A percentile compares a stretch with the other conserved stretches of the same genome.
phyloP scores from a whole-genome alignment of 2,113 vertebrate species.

The Dasyornis broadbenti region DNA sequence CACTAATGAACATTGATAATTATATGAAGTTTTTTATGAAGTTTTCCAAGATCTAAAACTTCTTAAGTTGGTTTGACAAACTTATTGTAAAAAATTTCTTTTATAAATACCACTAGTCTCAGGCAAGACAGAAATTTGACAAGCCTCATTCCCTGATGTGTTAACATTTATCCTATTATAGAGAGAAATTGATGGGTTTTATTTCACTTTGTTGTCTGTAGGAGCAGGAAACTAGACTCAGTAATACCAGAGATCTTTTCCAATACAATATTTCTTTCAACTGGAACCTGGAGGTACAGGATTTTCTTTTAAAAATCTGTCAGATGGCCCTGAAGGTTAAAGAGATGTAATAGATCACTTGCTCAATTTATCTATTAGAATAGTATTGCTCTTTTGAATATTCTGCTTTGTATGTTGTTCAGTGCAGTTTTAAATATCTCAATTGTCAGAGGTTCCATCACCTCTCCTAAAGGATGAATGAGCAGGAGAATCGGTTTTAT shows the following conservation, averaged over 20 bases:
- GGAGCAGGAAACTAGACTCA: background rate
- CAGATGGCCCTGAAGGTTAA: background rate
- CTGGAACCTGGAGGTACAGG: background rate
- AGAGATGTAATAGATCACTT: background rate
- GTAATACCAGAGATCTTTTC: background rate
- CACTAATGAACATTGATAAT: background rate
- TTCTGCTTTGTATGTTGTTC: background rate
- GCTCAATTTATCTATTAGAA: background rate
- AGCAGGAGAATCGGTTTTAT: background rate
- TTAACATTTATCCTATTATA: background rate
- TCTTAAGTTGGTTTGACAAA: background rate
- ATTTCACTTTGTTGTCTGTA: background rate
- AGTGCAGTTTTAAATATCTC: background rate
- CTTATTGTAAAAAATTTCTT: background rate
- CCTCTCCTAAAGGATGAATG: background rate
- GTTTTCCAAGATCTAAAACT: background rate
- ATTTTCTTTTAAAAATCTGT: background rate
- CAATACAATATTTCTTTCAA: background rate
- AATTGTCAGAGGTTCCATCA: background rate
- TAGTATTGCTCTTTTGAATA: background rate
- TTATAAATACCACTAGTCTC: background rate
- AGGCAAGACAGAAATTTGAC: background rate
- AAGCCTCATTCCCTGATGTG: background rate
- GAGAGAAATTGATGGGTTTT: background rate
- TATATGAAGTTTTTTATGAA: background rate